Evolutionary conservation across 2,888 invertebrate species (phyloP), one percentile per base, ranked within the genome.

Genomic region (Siphlonurus alternatus): DNA sequence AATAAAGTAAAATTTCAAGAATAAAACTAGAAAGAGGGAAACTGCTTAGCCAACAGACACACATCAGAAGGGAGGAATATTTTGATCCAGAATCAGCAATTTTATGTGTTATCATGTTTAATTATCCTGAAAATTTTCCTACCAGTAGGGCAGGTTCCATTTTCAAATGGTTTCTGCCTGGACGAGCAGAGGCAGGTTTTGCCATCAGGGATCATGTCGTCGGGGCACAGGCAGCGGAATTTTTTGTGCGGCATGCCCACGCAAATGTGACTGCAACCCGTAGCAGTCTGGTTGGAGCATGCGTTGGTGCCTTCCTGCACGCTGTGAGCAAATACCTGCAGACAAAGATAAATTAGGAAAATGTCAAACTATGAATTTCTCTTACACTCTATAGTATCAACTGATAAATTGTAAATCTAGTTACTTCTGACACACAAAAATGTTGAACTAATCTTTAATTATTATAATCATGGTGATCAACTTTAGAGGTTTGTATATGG

Each of bases 171-270:
- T 63, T 75, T 74, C 61, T 79, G 74, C 1, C 83, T 84, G 64
- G 87, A 87, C 0, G 88, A 87, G 74, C 93, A 94, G 72, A 88
- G 74, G 72, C 94, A 94, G 19, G 77, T 74, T 23, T 72, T 72
- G 69, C 76, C 76, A 67, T 76, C 78, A 24, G 69, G 70, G 15
- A 75, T 74, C 76, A 87, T 82, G 0, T 88, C 89, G 71, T 92
- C 89, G 0, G 92, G 91, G 72, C 93, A 94, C 1, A 89, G 77
- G 71, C 93, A 93, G 2, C 83, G 81, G 70, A 81, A 81, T 0
- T 78, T 79, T 63, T 82, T 80, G 20, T 80, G 80, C 0, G 93
- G 92, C 10, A 83, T 81, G 0, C 88, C 88, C 3, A 93, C 80
- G 71, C 94, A 93, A 67, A 93, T 78, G 68, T 88, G 84, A 0